phyloP scores from a whole-genome alignment of 2,888 invertebrate genomes.

The Trichogramma evanescens region DNA sequence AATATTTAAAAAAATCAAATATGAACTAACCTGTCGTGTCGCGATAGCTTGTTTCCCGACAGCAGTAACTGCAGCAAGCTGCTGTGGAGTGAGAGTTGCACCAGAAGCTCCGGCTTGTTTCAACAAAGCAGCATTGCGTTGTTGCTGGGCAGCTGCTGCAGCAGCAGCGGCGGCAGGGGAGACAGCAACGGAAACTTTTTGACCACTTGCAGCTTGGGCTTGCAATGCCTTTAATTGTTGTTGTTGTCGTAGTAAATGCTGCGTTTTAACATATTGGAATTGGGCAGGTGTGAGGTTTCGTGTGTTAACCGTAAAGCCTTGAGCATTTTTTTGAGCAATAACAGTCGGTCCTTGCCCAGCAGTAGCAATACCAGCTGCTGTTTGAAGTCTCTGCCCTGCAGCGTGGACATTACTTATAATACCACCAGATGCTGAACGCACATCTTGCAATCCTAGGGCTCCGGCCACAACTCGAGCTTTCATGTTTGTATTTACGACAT shows the following conservation, averaged over 20 bases:
- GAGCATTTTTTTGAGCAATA: conserved; percentile 38
- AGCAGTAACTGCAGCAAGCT: conserved; percentile 1
- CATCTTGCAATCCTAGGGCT: conserved; percentile 35
- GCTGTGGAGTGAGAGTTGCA: conserved; percentile 21
- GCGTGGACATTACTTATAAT: conserved; percentile 44
- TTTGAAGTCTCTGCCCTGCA: conserved; percentile 42
- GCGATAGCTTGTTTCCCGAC: conserved; percentile 13
- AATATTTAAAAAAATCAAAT: background rate
- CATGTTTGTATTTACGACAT: conserved; percentile 30
- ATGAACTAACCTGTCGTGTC: conserved; percentile 14
- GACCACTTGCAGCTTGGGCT: conserved; percentile 37
- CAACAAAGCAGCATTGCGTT: conserved; percentile 38
- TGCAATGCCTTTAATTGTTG: conserved; percentile 39
- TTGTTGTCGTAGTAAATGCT: conserved; percentile 46
- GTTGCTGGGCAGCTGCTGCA: conserved; percentile 29
- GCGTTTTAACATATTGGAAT: conserved; percentile 60
- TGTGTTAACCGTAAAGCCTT: conserved; percentile 51
- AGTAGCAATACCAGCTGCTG: conserved; percentile 34
- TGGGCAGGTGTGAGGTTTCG: conserved; percentile 52
- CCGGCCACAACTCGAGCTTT: conserved; percentile 32
- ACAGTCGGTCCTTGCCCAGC: conserved; percentile 31
- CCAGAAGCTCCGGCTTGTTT: conserved; percentile 29
- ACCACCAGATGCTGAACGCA: conserved; percentile 36
- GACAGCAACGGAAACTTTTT: conserved; percentile 44
- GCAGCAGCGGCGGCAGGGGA: conserved; percentile 35